These are phyloP conservation scores for Tachysurus fulvidraco DNA, from an alignment of 2,113 vertebrate genomes.

Conservation along the genomic window DNA sequence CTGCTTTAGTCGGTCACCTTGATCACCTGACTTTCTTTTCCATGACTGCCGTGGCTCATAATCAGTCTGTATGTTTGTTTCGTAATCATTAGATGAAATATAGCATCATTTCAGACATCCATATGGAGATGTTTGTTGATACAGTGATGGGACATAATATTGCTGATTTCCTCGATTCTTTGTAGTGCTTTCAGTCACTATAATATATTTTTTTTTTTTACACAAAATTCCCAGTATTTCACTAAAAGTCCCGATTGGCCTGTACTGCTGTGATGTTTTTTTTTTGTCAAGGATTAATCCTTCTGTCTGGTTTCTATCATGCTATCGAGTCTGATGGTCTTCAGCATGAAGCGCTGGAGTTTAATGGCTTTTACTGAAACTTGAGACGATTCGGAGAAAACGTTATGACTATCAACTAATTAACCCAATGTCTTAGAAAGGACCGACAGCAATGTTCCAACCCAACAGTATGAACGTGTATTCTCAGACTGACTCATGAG, in stretches of 20 bases:
- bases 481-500: background rate
- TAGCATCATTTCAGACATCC: background rate
- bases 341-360: background rate
- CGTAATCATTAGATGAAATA: background rate
- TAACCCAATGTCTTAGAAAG: background rate
- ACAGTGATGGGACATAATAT: background rate
- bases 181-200: background rate
- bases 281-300: background rate
- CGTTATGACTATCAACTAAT: background rate
- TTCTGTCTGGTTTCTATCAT: background rate
- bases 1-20: conserved; percentile 51
- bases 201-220: background rate
- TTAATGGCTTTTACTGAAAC: background rate
- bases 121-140: background rate
- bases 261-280: background rate
- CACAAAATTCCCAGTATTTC: background rate
- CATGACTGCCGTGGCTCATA: conserved; percentile 46
- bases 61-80: background rate
- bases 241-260: background rate
- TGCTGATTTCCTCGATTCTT: background rate
- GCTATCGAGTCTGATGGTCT: background rate
- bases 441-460: background rate
- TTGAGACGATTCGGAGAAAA: background rate
- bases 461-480: background rate
- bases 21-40: conserved; percentile 46